Evolutionary conservation across 2,797 vertebrate genomes (phyloP).

Genomic region (Lagorchestes hirsutus): DNA sequence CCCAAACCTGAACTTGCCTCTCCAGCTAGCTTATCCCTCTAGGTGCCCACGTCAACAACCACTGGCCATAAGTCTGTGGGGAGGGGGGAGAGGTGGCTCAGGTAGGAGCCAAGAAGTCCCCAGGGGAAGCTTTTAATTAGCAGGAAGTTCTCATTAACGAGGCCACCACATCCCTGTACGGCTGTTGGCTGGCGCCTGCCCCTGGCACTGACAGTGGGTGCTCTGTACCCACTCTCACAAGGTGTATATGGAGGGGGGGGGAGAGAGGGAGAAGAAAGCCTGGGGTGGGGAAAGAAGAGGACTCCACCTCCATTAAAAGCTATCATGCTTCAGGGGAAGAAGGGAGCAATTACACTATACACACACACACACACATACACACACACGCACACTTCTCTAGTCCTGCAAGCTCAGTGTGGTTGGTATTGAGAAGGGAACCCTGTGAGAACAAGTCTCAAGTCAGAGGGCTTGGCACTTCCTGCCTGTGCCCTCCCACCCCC

Average conservation of each 20-base stretch:
- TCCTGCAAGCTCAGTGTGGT: neutral
- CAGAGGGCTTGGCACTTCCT: neutral
- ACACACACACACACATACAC: no score
- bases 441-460: neutral
- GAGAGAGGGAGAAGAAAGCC: neutral
- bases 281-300: neutral
- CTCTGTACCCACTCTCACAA: neutral
- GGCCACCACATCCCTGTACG: neutral
- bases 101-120: neutral
- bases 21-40: neutral
- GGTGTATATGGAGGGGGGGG: neutral
- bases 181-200: neutral
- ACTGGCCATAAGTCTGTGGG: neutral
- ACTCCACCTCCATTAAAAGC: neutral
- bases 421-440: neutral
- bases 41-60: neutral
- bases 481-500: neutral
- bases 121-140: neutral
- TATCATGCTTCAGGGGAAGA: neutral
- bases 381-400: neutral
- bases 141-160: conserved; percentile 1
- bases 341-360: neutral
- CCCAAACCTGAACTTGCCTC: neutral
- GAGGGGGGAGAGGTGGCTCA: neutral
- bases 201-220: neutral